Base-by-base conservation (phyloP, 2,797 vertebrate genomes). In the Pteropus rufus region DNA sequence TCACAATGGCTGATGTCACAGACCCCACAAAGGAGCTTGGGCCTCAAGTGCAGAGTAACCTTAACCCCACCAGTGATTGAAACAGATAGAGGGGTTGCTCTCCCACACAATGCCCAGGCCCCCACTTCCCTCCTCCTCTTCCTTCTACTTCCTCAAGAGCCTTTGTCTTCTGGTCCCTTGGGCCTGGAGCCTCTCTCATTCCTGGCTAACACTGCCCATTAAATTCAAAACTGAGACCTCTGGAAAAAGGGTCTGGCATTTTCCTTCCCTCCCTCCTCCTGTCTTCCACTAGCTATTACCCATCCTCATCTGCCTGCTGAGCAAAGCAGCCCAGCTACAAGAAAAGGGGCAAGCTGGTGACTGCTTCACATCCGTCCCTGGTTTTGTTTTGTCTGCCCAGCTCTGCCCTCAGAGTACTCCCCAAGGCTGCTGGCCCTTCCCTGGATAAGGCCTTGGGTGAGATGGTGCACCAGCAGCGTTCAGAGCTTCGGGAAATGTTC, bases 101-200 rank as follows among this genome's bases (percentile, higher is more conserved):
- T 92, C 67, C 81, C 26, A 81, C 95, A 98, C 97, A 98, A 97
- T 85, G 90, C 82, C 72, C 1, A 1, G 34, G 75, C 80, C 92
- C 89, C 65, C 92, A 29, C 83, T 8, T 39, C 60, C 86, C 82
- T 89, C 77, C 97, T 96, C 96, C 95, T 89, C 90, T 95, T 96
- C 75, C 75, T 82, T 29, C 34, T 56, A 95, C 96, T 97, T 97
- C 97, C 98, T 97, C 97, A 41, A 84, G 84, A 75, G 97, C 94
- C 81, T 98, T 98, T 98, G 97, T 98, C 91, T 93, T 65, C 91
- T 46, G 92, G 86, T 97, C 97, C 96, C 97, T 65, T 29, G 97
- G 97, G 97, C 44, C n/a, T 23, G 11, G 54, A 85, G 96, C 84
- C 95, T 92, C 79, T 94, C 90, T 96, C 79, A 65, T 94, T 97